Evolutionary conservation across 2,888 invertebrate genomes (phyloP), one percentile per base, ranked within the genome.

Genomic region (Bruchidius siliquastri): DNA sequence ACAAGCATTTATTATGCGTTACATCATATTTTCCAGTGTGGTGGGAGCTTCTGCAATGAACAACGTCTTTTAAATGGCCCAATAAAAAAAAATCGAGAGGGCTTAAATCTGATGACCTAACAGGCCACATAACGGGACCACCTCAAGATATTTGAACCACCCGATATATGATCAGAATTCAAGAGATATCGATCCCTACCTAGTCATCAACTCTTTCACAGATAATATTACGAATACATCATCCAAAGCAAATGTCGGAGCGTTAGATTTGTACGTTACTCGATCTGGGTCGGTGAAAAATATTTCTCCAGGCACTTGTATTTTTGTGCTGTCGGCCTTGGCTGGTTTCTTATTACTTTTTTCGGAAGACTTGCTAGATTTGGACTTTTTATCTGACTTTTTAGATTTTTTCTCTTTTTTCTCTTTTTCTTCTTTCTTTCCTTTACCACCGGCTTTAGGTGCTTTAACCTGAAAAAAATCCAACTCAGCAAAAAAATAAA

Each of bases 261-360:
- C 20, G 10, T 21, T 10, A 21, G 20, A n/a, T 68, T 68, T 68
- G 20, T 21, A 68, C 13, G 20, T 68, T 13, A 22, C 22, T 18
- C 6, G 30, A 22, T 74, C 20, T 4, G 77, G 76, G 21, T 80
- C 79, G 8, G 81, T 81, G 71, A 81, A 79, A 22, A 81, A 79
- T 8, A 79, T 72, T 74, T 81, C 81, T 3, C 79, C 80, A 66
- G 79, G 79, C 30, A 79, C 72, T n/a, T 67, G 69, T n/a, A 79
- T 75, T 0, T 22, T 67, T 21, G 49, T 13, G 13, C 6, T 13
- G 13, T 49, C 49, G 1, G 22, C 4, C 26, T 67, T 67, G n/a
- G 22, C 68, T 30, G 13, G 8, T 4, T 74, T 73, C 21, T 76
- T 73, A 70, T 20, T 49, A 10, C 10, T 49, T 69, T 72, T 72